A percentile compares a stretch with the other conserved stretches of the same genome.
Evolutionary conservation across 2,797 vertebrate species (phyloP).

Genomic region (Chelmon rostratus): DNA sequence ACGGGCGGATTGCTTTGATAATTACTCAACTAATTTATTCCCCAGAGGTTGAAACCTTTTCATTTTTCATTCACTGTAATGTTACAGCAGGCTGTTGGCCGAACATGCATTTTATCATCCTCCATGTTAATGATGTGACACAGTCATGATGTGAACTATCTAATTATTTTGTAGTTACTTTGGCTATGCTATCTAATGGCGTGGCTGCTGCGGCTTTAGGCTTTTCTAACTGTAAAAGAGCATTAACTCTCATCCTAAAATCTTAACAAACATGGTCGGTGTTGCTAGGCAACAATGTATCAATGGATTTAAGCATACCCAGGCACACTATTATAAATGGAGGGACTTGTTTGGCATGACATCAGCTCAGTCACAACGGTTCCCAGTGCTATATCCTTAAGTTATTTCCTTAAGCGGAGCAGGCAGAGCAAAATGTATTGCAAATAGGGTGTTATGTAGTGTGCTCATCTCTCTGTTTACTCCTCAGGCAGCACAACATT

Average conservation of each 20-base stretch:
- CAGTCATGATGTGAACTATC: neutral
- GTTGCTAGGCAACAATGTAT: constrained; percentile 81
- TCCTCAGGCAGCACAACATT: constrained; percentile 70
- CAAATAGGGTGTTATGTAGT: constrained; percentile 62
- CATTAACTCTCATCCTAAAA: constrained; percentile 56
- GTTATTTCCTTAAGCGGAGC: constrained; percentile 59
- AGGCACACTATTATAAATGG: constrained; percentile 71
- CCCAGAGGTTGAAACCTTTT: constrained; percentile 2
- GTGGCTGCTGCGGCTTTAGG: constrained; percentile 37
- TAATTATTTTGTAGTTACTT: neutral
- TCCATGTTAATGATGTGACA: constrained; percentile 22
- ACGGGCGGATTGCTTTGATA: constrained; percentile 26
- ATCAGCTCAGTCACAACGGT: constrained; percentile 62
- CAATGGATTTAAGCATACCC: constrained; percentile 71
- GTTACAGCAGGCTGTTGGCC: neutral
- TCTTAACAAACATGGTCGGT: constrained; percentile 65
- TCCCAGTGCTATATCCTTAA: constrained; percentile 55
- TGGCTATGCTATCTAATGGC: constrained; percentile 19
- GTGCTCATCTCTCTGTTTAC: constrained; percentile 68
- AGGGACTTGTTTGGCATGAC: constrained; percentile 70
- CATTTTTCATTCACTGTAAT: neutral
- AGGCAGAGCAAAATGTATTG: constrained; percentile 61
- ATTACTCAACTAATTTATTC: neutral
- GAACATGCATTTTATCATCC: constrained; percentile 15
- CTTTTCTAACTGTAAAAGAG: constrained; percentile 55